phyloP scores from a whole-genome alignment of 2,888 invertebrate genomes.

The Cenopis cana region DNA sequence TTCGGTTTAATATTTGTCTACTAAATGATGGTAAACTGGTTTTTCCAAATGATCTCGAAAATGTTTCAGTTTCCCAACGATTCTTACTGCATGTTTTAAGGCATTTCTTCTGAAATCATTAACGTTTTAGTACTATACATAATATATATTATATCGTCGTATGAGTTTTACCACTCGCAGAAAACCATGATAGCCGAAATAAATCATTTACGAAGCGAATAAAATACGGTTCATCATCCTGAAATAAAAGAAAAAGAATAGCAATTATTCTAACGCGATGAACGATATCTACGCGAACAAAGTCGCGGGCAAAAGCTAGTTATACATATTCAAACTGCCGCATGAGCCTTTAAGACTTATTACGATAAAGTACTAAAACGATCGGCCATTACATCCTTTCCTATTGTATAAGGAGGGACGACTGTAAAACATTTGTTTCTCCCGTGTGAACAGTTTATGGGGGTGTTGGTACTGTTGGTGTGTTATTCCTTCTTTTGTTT shows the following conservation, averaged over 20 bases:
- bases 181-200: too few species aligned
- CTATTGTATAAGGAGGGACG: background rate
- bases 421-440: conserved; percentile 7
- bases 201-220: background rate
- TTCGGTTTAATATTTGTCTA: too few species aligned
- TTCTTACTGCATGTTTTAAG: too few species aligned
- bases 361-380: background rate
- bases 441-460: background rate
- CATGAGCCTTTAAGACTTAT: background rate
- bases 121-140: background rate
- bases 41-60: too few species aligned
- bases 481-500: conserved; percentile 5
- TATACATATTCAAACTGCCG: background rate
- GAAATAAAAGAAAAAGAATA: too few species aligned
- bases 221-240: background rate
- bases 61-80: too few species aligned
- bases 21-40: too few species aligned
- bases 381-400: background rate
- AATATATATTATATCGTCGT: background rate
- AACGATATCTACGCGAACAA: too few species aligned
- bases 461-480: background rate
- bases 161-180: background rate
- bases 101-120: background rate
- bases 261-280: too few species aligned
- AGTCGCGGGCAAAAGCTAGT: too few species aligned